Evolutionary conservation across 1,140 invertebrate species (phyloP).

Genomic region (Mylabris phalerata): DNA sequence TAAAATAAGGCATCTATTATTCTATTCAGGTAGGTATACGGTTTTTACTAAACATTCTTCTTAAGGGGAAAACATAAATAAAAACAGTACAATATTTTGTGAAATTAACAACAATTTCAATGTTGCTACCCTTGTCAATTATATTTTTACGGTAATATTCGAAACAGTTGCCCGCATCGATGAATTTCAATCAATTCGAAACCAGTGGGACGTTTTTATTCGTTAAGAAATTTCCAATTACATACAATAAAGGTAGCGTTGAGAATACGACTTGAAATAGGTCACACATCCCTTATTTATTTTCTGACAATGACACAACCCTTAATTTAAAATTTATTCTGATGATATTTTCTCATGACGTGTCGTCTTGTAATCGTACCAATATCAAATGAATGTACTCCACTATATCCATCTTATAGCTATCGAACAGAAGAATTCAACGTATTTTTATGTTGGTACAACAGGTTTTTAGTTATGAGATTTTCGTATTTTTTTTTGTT

Average conservation of each 20-base stretch:
- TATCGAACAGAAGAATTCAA: not conserved
- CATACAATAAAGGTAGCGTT: constrained; percentile 1
- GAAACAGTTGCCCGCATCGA: constrained; percentile 3
- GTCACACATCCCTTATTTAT: constrained; percentile 23
- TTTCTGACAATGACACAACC: constrained; percentile 18
- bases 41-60: not conserved
- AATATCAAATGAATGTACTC: not conserved
- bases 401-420: not conserved
- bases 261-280: constrained; percentile 14
- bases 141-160: constrained; percentile 4
- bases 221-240: constrained; percentile 4
- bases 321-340: constrained; percentile 24
- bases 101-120: not conserved
- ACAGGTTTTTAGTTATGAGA: constrained; percentile 8
- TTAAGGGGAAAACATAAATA: no score
- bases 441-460: not conserved
- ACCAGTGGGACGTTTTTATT: constrained; percentile 1
- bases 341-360: constrained; percentile 18
- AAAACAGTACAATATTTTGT: no score
- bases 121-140: not conserved
- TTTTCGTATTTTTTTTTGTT: not conserved
- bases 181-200: not conserved
- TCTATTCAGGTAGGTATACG: constrained; percentile 19
- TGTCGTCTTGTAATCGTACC: not conserved
- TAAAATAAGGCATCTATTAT: constrained; percentile 22